Percentiles rank a stretch among this genome's conserved stretches.
These are phyloP conservation scores for Drosophila nr. medialis DNA, from an alignment of 2,888 invertebrate species.

Conservation along the genomic window DNA sequence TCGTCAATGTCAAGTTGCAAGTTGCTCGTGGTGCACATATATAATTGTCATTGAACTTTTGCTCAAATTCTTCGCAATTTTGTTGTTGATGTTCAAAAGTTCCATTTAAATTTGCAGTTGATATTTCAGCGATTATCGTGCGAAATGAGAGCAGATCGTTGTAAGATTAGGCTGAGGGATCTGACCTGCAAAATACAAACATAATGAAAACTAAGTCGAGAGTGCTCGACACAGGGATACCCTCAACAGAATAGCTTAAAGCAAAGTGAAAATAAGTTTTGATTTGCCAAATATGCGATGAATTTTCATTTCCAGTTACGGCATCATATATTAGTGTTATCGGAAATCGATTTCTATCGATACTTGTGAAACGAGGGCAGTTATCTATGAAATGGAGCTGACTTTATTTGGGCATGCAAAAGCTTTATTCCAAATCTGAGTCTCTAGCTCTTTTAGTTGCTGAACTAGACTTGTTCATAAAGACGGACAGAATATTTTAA, in stretches of 20 bases:
- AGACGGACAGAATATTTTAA: background rate
- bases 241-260: background rate
- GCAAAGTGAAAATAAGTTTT: background rate
- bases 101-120: conserved; percentile 18
- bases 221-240: background rate
- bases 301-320: background rate
- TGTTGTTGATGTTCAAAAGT: conserved; percentile 2
- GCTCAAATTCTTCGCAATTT: conserved; percentile 29
- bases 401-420: background rate
- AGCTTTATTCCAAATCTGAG: background rate
- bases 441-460: accelerated
- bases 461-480: background rate
- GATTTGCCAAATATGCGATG: background rate
- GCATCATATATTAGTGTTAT: background rate
- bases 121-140: conserved; percentile 11
- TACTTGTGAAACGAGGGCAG: too few species aligned
- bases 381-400: background rate
- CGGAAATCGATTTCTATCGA: background rate
- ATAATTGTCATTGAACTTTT: conserved; percentile 54
- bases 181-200: background rate
- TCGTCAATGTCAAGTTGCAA: conserved; percentile 52
- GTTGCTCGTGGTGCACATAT: conserved; percentile 14
- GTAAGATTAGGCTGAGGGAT: background rate
- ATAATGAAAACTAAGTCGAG: background rate
- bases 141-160: conserved; percentile 24